Evolutionary conservation across 2,888 invertebrate genomes (phyloP), one percentile per base, ranked within the genome.

Genomic region (Drosophila leonis): DNA sequence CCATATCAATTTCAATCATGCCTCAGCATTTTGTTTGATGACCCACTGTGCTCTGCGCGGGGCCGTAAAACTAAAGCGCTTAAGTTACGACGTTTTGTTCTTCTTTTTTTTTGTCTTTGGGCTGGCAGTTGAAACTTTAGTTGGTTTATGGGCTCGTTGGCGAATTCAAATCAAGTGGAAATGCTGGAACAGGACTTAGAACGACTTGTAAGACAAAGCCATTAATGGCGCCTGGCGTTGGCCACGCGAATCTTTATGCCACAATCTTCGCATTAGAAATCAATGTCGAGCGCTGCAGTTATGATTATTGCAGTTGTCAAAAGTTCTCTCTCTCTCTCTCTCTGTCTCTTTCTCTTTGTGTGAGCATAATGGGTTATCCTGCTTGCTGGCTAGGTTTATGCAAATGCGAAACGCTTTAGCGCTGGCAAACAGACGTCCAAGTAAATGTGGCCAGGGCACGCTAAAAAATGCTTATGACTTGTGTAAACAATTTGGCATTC

Each of bases 381-480:
- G 41, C 44, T 44, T 35, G 59, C 52, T 75, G 75, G 73, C 60
- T 72, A 84, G 84, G 87, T 85, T 85, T 85, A 85, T 85, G 84
- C 88, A 85, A 85, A 85, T 84, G 72, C 72, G 62, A 61, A 76
- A 67, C 86, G 75, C 73, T 80, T 85, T 78, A 72, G 72, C 74
- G 78, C 76, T 83, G 78, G 86, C 83, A 86, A 84, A 86, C 88
- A 75, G 65, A 49, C 44, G 81, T 55, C 82, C 79, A 78, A 63
- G 70, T 61, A 67, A 74, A 68, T 65, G 56, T 65, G 49, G 60
- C 57, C 73, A 82, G 78, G 83, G 88, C 73, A 80, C 82, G 88
- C 83, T 86, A 83, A 85, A 85, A 88, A 85, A 86, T 85, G 82
- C 84, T 85, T 88, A 85, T 88, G 87, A 88, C 89, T 85, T 85